Base-by-base conservation (phyloP, 2,888 invertebrate genomes). In the Pristionchus maxplancki region DNA sequence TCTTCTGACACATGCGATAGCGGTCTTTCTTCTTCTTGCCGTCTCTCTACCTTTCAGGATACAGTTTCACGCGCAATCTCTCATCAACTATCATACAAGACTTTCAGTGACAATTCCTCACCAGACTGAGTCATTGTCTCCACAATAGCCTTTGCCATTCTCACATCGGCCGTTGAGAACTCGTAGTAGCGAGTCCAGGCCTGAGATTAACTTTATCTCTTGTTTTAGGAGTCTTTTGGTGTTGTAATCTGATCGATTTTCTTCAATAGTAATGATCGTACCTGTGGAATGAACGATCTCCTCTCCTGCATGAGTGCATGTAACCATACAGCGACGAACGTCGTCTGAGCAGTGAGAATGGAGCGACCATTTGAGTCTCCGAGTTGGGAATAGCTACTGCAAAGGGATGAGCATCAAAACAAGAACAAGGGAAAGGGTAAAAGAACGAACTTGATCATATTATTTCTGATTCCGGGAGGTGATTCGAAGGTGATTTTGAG, bases 151-250 rank as follows among this genome's bases (percentile, higher is more conserved):
- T 96, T 96, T 0, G 97, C 97, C 8, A 97, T 97, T 86, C 96
- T 96, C 0, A 97, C 95, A 95, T 98, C 98, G 0, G 97, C 96
- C 92, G 97, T 96, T 87, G 97, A 97, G 95, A 98, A 98, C 94
- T 98, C 97, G 95, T 98, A 98, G 94, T 96, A 96, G 94, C 97
- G 97, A 0, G 97, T 97, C 97, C 97, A 98, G 0, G 97, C 97
- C 96, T 97, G 91, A 85, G 90, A 89, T 28, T n/a, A 58, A 34
- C 28, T 34, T 64, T 89, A 13, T 87, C 37, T n/a, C n/a, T n/a
- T n/a, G n/a, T n/a, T n/a, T n/a, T n/a, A n/a, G n/a, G n/a, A n/a
- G n/a, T n/a, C n/a, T n/a, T n/a, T n/a, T n/a, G n/a, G n/a, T n/a
- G n/a, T n/a, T n/a, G n/a, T n/a, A n/a, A n/a, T n/a, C n/a, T n/a